Base-by-base conservation (phyloP, 1,140 invertebrate species). In the Aphelenchoides fujianensis region DNA sequence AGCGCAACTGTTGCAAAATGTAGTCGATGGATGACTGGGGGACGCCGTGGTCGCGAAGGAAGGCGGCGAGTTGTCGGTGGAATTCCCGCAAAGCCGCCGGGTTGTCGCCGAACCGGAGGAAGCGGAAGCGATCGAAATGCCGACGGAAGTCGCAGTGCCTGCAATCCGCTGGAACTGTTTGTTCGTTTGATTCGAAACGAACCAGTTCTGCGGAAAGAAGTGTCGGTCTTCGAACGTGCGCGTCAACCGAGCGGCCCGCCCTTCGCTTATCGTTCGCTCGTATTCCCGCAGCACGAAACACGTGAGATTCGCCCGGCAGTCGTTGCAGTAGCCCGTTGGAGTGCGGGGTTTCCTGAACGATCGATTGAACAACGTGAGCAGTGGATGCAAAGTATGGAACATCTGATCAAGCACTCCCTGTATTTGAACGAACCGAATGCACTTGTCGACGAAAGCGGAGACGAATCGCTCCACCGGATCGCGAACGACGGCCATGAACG, bases 191-290 rank as follows among this genome's bases (percentile, higher is more conserved):
- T n/a, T n/a, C 28, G 34, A 5, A 19, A 59, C n/a, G n/a, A n/a
- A 59, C 75, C 75, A 77, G 63, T 62, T 78, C 41, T 77, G 74
- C 3, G 75, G 70, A 34, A 76, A 76, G 53, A 76, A 76, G 48
- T 77, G 75, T 23, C 70, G 28, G 19, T 77, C 75, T 69, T 77
- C 75, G 37, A 68, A 77, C 12, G 69, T 64, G 35, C 71, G n/a
- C n/a, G n/a, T n/a, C n/a, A n/a, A n/a, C n/a, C n/a, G 52, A 23
- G 37, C 32, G 32, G 3, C 70, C 12, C 68, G 69, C 48, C 5
- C n/a, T 16, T 31, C n/a, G n/a, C n/a, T n/a, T n/a, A n/a, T n/a
- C n/a, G 77, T 77, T 23, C 75, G 28, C 5, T 63, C 31, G 35
- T 79, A 69, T 53, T 77, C 75, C 2, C 48, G 31, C 0, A 72